These are phyloP conservation scores for Halcyon smyrnensis DNA, from an alignment of 2,797 vertebrate species.

Conservation along the genomic window DNA sequence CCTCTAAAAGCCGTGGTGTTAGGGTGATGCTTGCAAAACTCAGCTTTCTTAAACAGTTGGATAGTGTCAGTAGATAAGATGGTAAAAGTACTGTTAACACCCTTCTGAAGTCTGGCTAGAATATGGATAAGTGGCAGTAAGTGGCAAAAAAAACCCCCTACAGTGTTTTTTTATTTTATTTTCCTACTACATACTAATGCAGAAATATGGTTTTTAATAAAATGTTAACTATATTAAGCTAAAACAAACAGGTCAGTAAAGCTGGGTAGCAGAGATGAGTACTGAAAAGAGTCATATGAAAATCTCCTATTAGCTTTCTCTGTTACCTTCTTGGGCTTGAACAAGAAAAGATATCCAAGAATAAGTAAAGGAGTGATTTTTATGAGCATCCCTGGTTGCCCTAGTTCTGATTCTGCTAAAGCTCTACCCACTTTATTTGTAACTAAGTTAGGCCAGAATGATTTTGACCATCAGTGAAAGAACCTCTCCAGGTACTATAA, in stretches of 20 bases:
- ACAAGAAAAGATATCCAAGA: neutral
- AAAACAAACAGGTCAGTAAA: neutral
- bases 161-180: neutral
- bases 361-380: neutral
- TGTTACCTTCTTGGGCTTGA: neutral
- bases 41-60: constrained; percentile 42
- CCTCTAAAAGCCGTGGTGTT: constrained; percentile 36
- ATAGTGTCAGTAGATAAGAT: neutral
- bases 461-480: neutral
- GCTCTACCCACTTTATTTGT: neutral
- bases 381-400: neutral
- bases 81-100: constrained; percentile 4
- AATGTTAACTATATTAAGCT: neutral
- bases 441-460: neutral
- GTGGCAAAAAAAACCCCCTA: no score
- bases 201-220: neutral
- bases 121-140: neutral
- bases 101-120: neutral
- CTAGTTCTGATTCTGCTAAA: neutral
- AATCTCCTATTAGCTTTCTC: neutral
- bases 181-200: neutral
- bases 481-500: neutral
- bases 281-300: neutral
- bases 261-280: neutral
- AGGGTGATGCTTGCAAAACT: constrained; percentile 23